These are phyloP conservation scores for Pitangus sulphuratus DNA, from an alignment of 2,797 vertebrate species.

Conservation along the genomic window DNA sequence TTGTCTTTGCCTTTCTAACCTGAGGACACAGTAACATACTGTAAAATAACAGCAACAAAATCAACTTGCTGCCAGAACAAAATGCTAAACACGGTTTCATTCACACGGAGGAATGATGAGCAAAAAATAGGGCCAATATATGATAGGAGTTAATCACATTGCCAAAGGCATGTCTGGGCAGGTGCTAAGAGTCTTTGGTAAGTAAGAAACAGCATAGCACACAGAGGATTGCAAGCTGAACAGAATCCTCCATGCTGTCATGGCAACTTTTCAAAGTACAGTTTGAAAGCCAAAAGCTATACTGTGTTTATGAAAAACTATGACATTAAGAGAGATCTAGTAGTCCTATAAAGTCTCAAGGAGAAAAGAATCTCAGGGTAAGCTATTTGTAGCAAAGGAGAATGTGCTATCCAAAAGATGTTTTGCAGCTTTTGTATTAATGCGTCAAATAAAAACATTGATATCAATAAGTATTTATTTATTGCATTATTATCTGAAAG, in stretches of 20 bases:
- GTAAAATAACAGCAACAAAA: neutral
- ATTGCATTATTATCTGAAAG: neutral
- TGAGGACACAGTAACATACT: neutral
- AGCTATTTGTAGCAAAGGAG: neutral
- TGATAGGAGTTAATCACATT: neutral
- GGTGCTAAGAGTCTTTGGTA: neutral
- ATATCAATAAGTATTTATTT: neutral
- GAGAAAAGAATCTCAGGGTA: neutral
- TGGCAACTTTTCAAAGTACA: constrained; percentile 17
- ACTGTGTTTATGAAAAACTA: neutral
- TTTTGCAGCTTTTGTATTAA: neutral
- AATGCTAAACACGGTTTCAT: neutral
- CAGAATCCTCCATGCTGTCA: constrained; percentile 3
- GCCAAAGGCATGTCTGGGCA: neutral
- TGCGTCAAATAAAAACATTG: neutral
- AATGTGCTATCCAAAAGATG: neutral
- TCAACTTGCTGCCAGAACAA: neutral
- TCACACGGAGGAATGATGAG: neutral
- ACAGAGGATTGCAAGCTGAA: neutral
- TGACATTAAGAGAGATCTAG: neutral
- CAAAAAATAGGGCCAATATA: neutral
- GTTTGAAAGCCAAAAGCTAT: constrained; percentile 14
- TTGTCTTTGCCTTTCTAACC: neutral
- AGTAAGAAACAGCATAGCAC: neutral
- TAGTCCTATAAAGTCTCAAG: neutral